Base-by-base conservation (phyloP, 1,140 invertebrate species). In the Drosophila virilis region DNA sequence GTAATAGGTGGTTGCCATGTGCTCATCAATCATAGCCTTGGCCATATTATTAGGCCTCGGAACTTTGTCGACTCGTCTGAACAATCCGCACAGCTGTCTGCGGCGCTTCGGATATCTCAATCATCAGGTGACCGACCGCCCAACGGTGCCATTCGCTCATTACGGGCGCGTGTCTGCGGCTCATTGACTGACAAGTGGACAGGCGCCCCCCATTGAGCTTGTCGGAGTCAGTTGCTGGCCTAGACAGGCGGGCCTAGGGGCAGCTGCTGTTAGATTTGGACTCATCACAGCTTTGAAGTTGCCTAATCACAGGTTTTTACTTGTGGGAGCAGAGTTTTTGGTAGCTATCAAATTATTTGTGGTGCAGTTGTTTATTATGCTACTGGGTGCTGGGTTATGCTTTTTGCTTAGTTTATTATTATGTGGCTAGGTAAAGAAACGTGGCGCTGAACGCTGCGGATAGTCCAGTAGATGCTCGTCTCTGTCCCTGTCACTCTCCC, bases 51-150 rank as follows among this genome's bases (percentile, higher is more conserved):
- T 66, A 57, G 42, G 10, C 51, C 28, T 9, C 10, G 12, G 28
- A 50, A 38, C 38, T 32, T 61, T 8, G 32, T 54, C 35, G 64
- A n/a, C 15, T 45, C 7, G 46, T 28, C 50, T 35, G 33, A 38
- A 46, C 66, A 68, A 60, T 60, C 28, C 46, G 12, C 22, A 28
- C 22, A 28, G 22, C 22, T 28, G 22, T 28, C 22, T 28, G 22
- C 33, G 17, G 6, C 17, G 2, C 40, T 32, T 45, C 12, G 50
- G 33, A 59, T 22, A 32, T 7, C 40, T 38, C 12, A 45, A 42
- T 62, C 62, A 79, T 83, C 80, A 79, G 77, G 80, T 83, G 76
- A 73, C 71, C 78, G 76, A 73, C 71, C 78, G 73, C 42, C 42
- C 13, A 45, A n/a, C 13, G 3, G 45, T 22, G 15, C 3, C 17